A percentile compares a stretch with the other conserved stretches of the same genome.
Conservation (phyloP, 2,113 vertebrate genomes). For the Chitala chitala region DNA sequence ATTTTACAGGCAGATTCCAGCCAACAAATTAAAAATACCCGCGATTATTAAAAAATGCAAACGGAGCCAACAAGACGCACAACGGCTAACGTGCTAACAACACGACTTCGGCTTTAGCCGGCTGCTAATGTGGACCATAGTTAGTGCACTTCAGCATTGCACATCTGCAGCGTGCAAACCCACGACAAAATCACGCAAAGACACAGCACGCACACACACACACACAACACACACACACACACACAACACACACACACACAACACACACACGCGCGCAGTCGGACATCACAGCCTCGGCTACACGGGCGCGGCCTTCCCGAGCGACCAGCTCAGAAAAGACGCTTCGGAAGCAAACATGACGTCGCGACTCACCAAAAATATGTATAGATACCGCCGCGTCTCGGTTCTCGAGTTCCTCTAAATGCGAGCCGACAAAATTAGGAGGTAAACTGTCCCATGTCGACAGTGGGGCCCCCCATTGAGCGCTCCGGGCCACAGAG, state of each 20-base stretch:
- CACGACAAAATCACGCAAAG: not conserved
- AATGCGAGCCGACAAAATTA: constrained; percentile 40
- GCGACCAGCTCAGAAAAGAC: not conserved
- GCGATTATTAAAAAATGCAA: no score
- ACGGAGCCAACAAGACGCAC: not conserved
- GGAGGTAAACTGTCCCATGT: constrained; percentile 45
- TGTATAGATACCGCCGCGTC: constrained; percentile 53
- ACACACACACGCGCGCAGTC: no score
- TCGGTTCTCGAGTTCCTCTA: constrained; percentile 48
- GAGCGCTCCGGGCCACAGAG: constrained; percentile 49
- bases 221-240: not conserved
- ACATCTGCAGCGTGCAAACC: not conserved
- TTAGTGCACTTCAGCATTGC: not conserved
- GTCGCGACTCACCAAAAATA: constrained; percentile 54
- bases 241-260: not conserved
- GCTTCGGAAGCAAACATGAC: not conserved
- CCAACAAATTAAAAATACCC: no score
- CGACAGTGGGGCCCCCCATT: constrained; percentile 46
- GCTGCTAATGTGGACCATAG: not conserved
- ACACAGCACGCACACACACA: not conserved
- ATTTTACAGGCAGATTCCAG: no score
- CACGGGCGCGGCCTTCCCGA: not conserved
- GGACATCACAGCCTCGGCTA: not conserved
- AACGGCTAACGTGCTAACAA: not conserved
- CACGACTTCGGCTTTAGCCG: not conserved